Evolutionary conservation across 2,113 vertebrate species (phyloP).

Genomic region (Cygnus atratus): DNA sequence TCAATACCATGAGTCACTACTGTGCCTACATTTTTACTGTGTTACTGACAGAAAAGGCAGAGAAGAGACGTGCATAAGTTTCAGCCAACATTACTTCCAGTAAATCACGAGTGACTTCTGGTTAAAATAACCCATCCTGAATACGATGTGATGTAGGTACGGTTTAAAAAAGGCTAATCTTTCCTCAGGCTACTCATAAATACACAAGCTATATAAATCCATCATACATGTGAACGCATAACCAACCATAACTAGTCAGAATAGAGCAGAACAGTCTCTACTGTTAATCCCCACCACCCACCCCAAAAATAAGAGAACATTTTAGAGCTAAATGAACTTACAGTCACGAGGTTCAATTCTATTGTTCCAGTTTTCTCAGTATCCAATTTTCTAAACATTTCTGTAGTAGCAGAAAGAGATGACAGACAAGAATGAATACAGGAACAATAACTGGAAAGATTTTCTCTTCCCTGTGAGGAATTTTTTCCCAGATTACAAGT

Average conservation of each 20-base stretch:
- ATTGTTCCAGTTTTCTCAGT: slow-evolving; percentile 73
- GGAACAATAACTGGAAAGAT: neutral
- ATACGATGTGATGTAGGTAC: neutral
- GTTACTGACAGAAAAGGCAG: neutral
- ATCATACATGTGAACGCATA: neutral
- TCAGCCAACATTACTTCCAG: neutral
- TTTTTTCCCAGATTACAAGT: neutral
- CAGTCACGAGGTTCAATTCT: slow-evolving; percentile 73
- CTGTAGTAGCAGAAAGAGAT: slow-evolving; percentile 51
- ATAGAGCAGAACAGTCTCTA: neutral
- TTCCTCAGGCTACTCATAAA: neutral
- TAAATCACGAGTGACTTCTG: neutral
- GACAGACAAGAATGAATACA: neutral
- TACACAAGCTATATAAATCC: neutral
- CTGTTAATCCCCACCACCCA: neutral
- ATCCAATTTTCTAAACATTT: slow-evolving; percentile 81
- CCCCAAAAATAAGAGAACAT: neutral
- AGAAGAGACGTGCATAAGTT: neutral
- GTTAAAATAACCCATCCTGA: neutral
- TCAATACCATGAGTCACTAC: neutral
- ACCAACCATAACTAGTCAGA: neutral
- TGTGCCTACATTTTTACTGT: neutral
- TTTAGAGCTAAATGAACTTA: slow-evolving; percentile 57
- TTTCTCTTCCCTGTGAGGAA: neutral
- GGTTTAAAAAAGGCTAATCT: neutral